Percentiles rank a stretch among this genome's conserved stretches.
Evolutionary conservation across 2,113 vertebrate species (phyloP).

Genomic region (Rhabdornis inornatus): DNA sequence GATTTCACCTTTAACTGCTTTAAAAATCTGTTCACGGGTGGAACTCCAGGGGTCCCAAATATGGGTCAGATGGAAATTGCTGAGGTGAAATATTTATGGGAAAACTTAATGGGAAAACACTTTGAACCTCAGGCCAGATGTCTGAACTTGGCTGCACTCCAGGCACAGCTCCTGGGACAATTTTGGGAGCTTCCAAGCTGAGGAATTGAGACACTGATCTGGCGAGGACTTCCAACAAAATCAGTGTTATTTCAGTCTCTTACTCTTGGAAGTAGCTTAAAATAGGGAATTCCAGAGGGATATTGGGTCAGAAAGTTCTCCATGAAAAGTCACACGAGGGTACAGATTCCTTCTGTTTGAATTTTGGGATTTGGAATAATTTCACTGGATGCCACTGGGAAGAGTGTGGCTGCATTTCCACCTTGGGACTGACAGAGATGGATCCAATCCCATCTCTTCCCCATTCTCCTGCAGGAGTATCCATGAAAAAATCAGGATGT

Average conservation of each 20-base stretch:
- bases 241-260: neutral
- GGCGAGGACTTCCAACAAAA: neutral
- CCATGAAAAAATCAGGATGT: neutral
- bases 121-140: no score
- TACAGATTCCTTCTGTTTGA: neutral
- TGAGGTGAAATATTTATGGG: neutral
- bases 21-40: neutral
- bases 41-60: neutral
- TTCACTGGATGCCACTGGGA: neutral
- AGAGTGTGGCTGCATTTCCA: neutral
- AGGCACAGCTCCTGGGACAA: neutral
- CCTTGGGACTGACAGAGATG: neutral
- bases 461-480: neutral
- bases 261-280: neutral
- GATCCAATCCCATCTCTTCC: neutral
- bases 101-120: neutral
- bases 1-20: neutral
- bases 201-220: neutral
- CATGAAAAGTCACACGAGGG: no score
- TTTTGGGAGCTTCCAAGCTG: neutral
- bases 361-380: neutral
- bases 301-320: neutral
- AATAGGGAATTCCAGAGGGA: neutral
- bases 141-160: neutral
- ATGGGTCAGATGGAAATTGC: neutral